phyloP scores from a whole-genome alignment of 2,113 vertebrate species.

The Callionymus lyra region DNA sequence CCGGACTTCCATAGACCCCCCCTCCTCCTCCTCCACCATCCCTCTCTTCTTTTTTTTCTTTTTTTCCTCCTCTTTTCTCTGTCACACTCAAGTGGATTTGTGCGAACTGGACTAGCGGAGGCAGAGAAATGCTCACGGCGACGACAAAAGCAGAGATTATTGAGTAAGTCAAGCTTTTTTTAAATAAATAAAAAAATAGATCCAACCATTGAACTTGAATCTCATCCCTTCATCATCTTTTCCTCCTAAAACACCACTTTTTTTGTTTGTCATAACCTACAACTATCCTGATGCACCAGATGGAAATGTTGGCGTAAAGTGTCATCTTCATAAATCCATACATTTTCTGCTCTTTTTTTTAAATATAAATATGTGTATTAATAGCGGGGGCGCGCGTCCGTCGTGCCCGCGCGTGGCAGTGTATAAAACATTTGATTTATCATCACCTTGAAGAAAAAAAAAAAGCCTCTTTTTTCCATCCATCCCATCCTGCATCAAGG shows the following conservation, averaged over 20 bases:
- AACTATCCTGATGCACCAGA: too few relatives aligned
- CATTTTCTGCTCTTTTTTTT: too few relatives aligned
- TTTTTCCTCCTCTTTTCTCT: conserved; percentile 8
- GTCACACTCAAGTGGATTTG: conserved; percentile 49
- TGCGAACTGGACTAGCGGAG: conserved; percentile 30
- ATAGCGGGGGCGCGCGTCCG: too few relatives aligned
- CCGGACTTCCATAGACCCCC: too few relatives aligned
- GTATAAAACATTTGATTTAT: conserved; percentile 19
- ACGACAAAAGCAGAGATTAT: conserved; percentile 56
- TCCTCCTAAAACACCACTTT: too few relatives aligned
- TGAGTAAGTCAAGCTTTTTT: conserved; percentile 49
- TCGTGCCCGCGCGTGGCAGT: background rate
- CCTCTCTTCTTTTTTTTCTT: conserved; percentile 3
- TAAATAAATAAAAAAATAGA: too few relatives aligned
- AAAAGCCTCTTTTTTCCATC: too few relatives aligned
- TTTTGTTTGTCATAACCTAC: too few relatives aligned
- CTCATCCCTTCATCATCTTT: too few relatives aligned
- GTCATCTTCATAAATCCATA: too few relatives aligned
- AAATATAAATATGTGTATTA: too few relatives aligned
- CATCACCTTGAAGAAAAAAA: background rate
- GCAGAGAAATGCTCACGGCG: conserved; percentile 61
- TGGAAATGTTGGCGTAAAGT: too few relatives aligned
- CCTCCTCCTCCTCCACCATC: conserved; percentile 3
- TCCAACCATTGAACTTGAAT: conserved; percentile 33
- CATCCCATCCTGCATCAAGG: conserved; percentile 2